Conservation (phyloP, 1,140 invertebrate species). For the Diprion similis region DNA sequence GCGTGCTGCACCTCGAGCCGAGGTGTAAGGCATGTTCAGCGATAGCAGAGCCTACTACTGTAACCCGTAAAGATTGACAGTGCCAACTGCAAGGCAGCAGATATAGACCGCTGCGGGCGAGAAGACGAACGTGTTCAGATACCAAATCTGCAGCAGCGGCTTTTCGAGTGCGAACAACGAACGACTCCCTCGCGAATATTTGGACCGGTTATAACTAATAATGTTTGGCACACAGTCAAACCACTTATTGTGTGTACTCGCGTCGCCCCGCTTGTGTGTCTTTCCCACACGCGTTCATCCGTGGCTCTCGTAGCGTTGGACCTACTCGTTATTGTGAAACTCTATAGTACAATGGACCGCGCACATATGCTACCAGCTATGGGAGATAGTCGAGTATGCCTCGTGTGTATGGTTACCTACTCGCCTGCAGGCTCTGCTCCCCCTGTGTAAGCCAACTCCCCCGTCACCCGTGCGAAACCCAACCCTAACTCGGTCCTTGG, state of each 20-base stretch:
- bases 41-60: not conserved
- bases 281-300: constrained; percentile 44
- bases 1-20: not conserved
- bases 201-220: constrained; percentile 28
- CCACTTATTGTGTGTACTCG: constrained; percentile 20
- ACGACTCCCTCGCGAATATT: not conserved
- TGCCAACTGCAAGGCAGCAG: not conserved
- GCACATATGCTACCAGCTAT: constrained; percentile 35
- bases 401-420: not conserved
- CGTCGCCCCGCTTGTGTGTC: constrained; percentile 31
- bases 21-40: not conserved
- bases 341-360: constrained; percentile 24
- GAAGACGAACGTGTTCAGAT: not conserved
- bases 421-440: not conserved
- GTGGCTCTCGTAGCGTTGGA: constrained; percentile 6
- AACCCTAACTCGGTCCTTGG: not conserved
- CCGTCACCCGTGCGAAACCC: not conserved
- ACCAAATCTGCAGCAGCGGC: not conserved
- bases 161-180: not conserved
- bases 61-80: not conserved
- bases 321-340: constrained; percentile 44
- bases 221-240: constrained; percentile 39
- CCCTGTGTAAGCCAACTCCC: not conserved
- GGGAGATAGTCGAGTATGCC: too few relatives aligned
- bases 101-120: not conserved